Percentiles rank a stretch among this genome's conserved stretches.
Evolutionary conservation across 2,888 invertebrate species (phyloP).

Genomic region (Drosophila fungiperda): DNA sequence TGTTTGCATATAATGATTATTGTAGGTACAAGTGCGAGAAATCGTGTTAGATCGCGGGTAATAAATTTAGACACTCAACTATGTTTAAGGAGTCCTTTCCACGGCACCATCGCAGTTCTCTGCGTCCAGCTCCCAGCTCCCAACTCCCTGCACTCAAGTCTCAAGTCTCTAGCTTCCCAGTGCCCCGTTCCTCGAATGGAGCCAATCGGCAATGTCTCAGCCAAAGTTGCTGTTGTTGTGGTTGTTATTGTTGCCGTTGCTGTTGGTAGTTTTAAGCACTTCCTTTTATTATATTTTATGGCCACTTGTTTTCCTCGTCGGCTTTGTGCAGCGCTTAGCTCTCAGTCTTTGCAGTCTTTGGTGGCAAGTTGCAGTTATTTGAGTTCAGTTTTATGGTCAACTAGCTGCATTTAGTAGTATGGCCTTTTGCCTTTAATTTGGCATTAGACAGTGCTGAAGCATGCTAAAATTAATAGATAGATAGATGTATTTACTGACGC

Average conservation of each 20-base stretch:
- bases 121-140: constrained; percentile 19
- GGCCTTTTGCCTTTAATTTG: constrained; percentile 50
- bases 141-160: constrained; percentile 5
- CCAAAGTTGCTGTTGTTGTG: constrained; percentile 26
- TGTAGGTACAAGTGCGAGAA: constrained; percentile 84
- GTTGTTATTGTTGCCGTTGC: constrained; percentile 44
- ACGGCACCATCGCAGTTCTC: constrained; percentile 31
- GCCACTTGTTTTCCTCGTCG: constrained; percentile 71
- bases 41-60: constrained; percentile 84
- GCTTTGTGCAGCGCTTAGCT: constrained; percentile 38
- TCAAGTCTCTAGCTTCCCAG: constrained; percentile 13
- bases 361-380: constrained; percentile 32
- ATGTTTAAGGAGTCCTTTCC: constrained; percentile 76
- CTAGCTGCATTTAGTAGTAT: constrained; percentile 39
- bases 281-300: constrained; percentile 80
- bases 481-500: neutral
- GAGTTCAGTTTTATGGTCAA: constrained; percentile 62
- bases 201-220: constrained; percentile 25
- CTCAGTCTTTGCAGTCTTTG: constrained; percentile 7
- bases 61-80: constrained; percentile 83
- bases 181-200: constrained; percentile 16
- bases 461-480: constrained; percentile 41
- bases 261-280: constrained; percentile 76
- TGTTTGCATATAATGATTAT: constrained; percentile 80
- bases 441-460: constrained; percentile 45